Percentiles rank a stretch among this genome's conserved stretches.
Conservation (phyloP, 2,113 vertebrate genomes). For the Podarcis muralis region DNA sequence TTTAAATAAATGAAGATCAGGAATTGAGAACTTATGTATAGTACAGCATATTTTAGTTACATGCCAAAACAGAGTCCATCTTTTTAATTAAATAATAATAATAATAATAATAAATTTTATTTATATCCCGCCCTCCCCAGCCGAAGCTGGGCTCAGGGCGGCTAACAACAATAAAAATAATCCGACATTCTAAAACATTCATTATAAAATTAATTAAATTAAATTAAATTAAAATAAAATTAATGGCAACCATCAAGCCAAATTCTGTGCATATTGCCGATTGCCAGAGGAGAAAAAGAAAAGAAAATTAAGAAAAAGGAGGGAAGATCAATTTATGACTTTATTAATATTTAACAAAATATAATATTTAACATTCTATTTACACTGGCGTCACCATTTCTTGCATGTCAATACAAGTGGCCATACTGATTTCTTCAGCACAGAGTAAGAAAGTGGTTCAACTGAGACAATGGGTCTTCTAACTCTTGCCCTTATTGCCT, state of each 20-base stretch:
- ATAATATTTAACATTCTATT: slow-evolving; percentile 39
- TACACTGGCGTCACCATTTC: slow-evolving; percentile 41
- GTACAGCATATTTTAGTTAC: slow-evolving; percentile 52
- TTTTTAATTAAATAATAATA: slow-evolving; percentile 45
- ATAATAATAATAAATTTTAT: too few species aligned
- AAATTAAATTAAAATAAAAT: too few species aligned
- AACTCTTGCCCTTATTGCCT: slow-evolving; percentile 80
- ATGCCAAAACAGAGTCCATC: slow-evolving; percentile 20
- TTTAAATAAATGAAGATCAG: slow-evolving; percentile 22
- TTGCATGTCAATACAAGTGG: slow-evolving; percentile 31
- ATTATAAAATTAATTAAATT: too few species aligned
- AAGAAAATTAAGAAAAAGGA: neutral
- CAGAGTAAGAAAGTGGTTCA: slow-evolving; percentile 68
- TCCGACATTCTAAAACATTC: too few species aligned
- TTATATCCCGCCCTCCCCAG: too few species aligned
- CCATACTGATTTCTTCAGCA: slow-evolving; percentile 46
- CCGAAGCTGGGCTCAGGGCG: too few species aligned
- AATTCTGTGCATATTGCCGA: too few species aligned
- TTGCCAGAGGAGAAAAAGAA: too few species aligned
- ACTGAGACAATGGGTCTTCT: slow-evolving; percentile 63
- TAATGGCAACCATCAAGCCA: too few species aligned
- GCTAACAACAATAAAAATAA: too few species aligned
- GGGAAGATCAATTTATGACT: neutral
- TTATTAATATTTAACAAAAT: neutral
- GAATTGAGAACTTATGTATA: slow-evolving; percentile 48